A percentile compares a stretch with the other conserved stretches of the same genome.
Evolutionary conservation across 2,888 invertebrate species (phyloP).

Genomic region (Dione juno): DNA sequence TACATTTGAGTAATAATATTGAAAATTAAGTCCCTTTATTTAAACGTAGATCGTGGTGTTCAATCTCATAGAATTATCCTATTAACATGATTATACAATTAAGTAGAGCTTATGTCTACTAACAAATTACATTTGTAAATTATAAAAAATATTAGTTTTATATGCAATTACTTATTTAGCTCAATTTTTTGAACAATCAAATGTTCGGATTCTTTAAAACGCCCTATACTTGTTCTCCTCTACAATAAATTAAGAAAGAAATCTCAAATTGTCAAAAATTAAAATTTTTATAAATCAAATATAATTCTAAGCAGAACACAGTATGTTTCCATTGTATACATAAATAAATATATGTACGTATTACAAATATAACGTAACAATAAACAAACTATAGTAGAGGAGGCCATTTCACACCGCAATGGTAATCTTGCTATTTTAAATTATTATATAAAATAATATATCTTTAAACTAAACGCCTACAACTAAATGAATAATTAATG

Average conservation of each 20-base stretch:
- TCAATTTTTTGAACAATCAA: slow-evolving; percentile 55
- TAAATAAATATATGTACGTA: too few relatives aligned
- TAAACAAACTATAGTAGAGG: neutral
- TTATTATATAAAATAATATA: slow-evolving; percentile 36
- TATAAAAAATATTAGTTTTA: slow-evolving; percentile 21
- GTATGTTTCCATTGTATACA: too few relatives aligned
- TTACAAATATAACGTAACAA: too few relatives aligned
- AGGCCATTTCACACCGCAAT: neutral
- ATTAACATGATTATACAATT: slow-evolving; percentile 57
- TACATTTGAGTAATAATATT: slow-evolving; percentile 17
- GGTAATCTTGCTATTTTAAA: slow-evolving; percentile 12
- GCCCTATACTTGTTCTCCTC: slow-evolving; percentile 22
- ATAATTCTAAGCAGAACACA: too few relatives aligned
- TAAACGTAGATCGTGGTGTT: slow-evolving; percentile 62
- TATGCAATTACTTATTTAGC: slow-evolving; percentile 54
- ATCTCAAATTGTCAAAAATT: slow-evolving; percentile 22
- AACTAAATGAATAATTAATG: slow-evolving; percentile 24
- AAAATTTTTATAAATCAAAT: neutral
- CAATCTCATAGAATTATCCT: slow-evolving; percentile 68
- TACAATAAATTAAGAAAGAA: slow-evolving; percentile 31
- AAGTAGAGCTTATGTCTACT: slow-evolving; percentile 54
- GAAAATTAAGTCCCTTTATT: slow-evolving; percentile 34
- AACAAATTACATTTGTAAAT: slow-evolving; percentile 54
- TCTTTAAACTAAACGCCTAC: slow-evolving; percentile 45
- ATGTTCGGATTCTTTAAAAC: slow-evolving; percentile 26